Base-by-base conservation (phyloP, 2,797 vertebrate species). In the Nannoperca australis region DNA sequence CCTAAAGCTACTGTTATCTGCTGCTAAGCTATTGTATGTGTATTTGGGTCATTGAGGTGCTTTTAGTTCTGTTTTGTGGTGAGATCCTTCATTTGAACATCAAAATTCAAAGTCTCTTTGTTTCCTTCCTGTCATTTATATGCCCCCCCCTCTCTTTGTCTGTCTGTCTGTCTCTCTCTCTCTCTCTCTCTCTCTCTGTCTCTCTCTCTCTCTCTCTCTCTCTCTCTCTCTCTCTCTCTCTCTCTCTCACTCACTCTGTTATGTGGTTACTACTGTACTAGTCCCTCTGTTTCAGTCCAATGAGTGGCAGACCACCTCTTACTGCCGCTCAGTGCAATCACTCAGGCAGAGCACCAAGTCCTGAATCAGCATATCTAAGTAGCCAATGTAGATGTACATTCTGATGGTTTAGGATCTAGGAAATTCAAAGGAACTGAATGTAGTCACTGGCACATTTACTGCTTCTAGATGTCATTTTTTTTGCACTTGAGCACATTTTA, bases 361-460 rank as follows among this genome's bases (percentile, higher is more conserved):
- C 68, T 69, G 70, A 27, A 74, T 85, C 77, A 63, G 82, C 82
- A 51, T 72, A 34, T 70, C 58, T 60, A 11, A 24, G 50, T 51
- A 1, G 20, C 54, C 5, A 6, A 68, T 72, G 14, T 32, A 45
- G 20, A 60, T 13, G 22, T 51, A 27, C 53, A 42, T 11, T 20
- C 6, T 0, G 38, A 49, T 27, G 32, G 70, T 70, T 20, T 4
- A 47, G 40, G 38, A 70, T 59, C 44, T 50, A 17, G 45, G 54
- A 51, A 14, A 75, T 27, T 58, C 17, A 74, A 53, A 70, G 32
- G 12, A 77, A 74, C 24, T 36, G 10, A 20, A 11, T 38, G 15
- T 7, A 42, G 14, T 14, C 47, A 13, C 7, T 40, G 45, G 18
- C 49, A 79, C 12, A 24, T 60, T 54, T 58, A 34, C n/a, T 49